Evolutionary conservation across 2,888 invertebrate genomes (phyloP), one percentile per base, ranked within the genome.

Genomic region (Caenorhabditis sp.): DNA sequence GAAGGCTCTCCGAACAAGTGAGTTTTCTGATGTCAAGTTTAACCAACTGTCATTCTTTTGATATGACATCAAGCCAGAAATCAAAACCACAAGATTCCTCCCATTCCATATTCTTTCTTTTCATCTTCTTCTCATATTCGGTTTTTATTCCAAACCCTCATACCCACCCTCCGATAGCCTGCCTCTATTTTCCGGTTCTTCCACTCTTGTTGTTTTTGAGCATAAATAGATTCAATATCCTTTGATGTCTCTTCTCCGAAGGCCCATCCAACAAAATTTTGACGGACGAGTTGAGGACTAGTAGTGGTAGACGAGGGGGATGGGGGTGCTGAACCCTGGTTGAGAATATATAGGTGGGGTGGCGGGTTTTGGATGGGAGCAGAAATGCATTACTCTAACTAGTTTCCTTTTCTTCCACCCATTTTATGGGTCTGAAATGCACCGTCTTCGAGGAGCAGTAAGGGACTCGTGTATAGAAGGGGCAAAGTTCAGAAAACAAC

Each of bases 181-280:
- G 35, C 63, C 3, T 64, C 31, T 70, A 19, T 41, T 47, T 22
- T 77, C 56, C 51, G 59, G 61, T 61, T 69, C 54, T 77, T 77
- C 77, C 77, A 77, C 77, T 77, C 70, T 69, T 63, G 69, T 70
- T 77, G 77, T 77, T 77, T 75, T 77, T 77, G 76, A 51, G 49
- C 77, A 70, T 77, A 63, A 77, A 77, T 77, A 77, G 69, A 77
- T 77, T 77, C 77, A 68, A 69, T 77, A 77, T 77, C 70, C 77
- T 77, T 70, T 77, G 69, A 77, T 77, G 77, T 63, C 77, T 77
- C 77, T 26, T 76, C 76, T 76, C 59, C 66, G 47, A 63, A 76
- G 61, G 69, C 76, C 61, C 76, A 70, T 70, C 63, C 59, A 76
- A 61, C 68, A 59, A 41, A 68, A 59, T 19, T 49, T 59, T 31